Conservation (phyloP, 2,888 invertebrate genomes). For the Heliconius hortense region DNA sequence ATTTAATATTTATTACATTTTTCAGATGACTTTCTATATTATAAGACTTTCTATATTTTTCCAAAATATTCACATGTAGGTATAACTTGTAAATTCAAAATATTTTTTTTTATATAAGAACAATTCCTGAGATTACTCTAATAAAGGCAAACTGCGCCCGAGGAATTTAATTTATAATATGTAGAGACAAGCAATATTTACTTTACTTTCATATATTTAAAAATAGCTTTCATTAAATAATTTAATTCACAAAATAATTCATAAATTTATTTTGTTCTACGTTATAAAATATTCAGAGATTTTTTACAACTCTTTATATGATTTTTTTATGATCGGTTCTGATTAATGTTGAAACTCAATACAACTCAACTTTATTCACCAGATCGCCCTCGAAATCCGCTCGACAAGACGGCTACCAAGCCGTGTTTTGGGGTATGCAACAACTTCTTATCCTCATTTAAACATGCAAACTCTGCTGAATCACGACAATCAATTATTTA, state of each 20-base stretch:
- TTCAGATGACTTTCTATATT: too few species aligned
- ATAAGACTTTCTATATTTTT: too few species aligned
- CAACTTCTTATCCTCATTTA: conserved; percentile 67
- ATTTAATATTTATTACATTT: too few species aligned
- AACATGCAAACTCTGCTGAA: conserved; percentile 70
- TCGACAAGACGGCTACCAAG: conserved; percentile 49
- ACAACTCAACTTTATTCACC: conserved; percentile 44
- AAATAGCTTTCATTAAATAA: not conserved
- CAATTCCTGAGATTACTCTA: not conserved
- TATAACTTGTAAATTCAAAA: not conserved
- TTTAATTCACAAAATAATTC: not conserved
- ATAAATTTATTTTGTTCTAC: not conserved
- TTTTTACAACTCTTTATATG: not conserved
- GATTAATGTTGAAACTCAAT: conserved; percentile 22
- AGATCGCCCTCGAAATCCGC: conserved; percentile 50
- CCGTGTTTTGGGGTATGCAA: conserved; percentile 60
- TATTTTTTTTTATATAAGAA: not conserved
- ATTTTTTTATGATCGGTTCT: not conserved
- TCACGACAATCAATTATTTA: conserved; percentile 65
- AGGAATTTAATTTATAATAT: not conserved
- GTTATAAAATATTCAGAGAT: too few species aligned
- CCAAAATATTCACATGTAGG: not conserved
- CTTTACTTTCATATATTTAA: not conserved
- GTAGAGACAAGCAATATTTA: not conserved
- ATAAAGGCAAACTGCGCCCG: not conserved